Evolutionary conservation across 2,888 invertebrate genomes (phyloP), one percentile per base, ranked within the genome.

Genomic region (Eretmocerus hayati): DNA sequence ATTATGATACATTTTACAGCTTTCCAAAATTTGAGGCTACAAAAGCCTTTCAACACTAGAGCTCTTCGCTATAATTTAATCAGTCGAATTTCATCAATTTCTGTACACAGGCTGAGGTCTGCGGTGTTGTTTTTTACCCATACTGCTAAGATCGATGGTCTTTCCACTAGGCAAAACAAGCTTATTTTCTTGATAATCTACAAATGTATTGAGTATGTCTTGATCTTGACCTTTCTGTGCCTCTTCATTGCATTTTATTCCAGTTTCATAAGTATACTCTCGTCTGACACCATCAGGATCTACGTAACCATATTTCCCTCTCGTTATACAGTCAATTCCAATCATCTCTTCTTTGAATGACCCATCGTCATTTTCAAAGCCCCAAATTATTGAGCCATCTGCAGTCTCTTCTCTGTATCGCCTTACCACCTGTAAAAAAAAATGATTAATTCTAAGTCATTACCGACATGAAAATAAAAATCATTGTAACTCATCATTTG

Each of bases 351-450:
- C 89, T 66, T 90, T 90, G 71, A 85, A 90, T 2, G 87, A 84
- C 19, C 90, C 90, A 62, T 90, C 90, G 60, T 89, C 89, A 66
- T 90, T 89, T 70, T 90, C 89, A 63, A 85, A 90, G 41, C 90
- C 90, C 90, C 90, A 90, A 1, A 85, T 85, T 59, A 90, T 90
- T 64, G 85, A 88, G 35, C 67, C 67, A 59, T 87, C 86, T 21
- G 79, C 76, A 62, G 88, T 87, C 67, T 89, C 88, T 36, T 87
- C 87, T 43, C 85, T 80, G 74, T 81, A 90, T 37, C 67, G 56
- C 4, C 64, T 61, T 26, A 67, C 65, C 8, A 65, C 63, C 63
- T 67, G 48, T 15, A 16, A 11, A n/a, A n/a, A n/a, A n/a, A n/a
- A n/a, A n/a, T n/a, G n/a, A n/a, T n/a, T n/a, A n/a, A n/a, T n/a